Base-by-base conservation (phyloP, 1,140 invertebrate genomes). In the Drosophila insularis region DNA sequence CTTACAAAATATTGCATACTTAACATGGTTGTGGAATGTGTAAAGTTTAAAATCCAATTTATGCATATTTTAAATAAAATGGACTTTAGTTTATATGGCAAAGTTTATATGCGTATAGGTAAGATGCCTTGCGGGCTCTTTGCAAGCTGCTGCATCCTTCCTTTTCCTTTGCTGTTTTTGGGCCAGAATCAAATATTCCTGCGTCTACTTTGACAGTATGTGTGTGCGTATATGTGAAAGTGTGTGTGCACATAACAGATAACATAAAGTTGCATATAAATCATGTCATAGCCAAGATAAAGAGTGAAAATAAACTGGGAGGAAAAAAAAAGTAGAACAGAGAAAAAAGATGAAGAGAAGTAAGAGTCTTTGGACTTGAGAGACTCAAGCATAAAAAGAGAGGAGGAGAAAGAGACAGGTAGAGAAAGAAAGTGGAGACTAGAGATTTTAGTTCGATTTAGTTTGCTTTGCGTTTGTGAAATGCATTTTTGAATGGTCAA, bases 221-320 rank as follows among this genome's bases (percentile, higher is more conserved):
- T 27, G 37, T 58, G 32, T 19, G 17, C 14, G 62, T 63, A n/a
- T 65, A 68, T 79, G 68, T 71, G 31, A 13, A 13, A 37, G 35
- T 60, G n/a, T 68, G 72, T 82, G 66, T 76, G 79, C 54, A 54
- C 68, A 55, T 39, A 61, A 63, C 27, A 87, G 84, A 89, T 87
- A 87, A 87, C 73, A 74, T 78, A 50, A 50, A 76, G 70, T 65
- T 89, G 84, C 80, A 82, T 71, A 87, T 87, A 87, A 89, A 87
- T 87, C 82, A 87, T 87, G 84, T 78, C 84, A 74, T 69, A 78
- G 70, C 76, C 84, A 68, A 87, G 84, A 87, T 80, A 84, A 80
- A 80, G 80, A 82, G 66, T 76, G 70, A 78, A 80, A 84, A 89
- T 82, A 84, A 68, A 66, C 80, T 70, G 50, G 80, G 60, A 43